These are phyloP conservation scores for Caenorhabditis latens DNA, from an alignment of 1,140 invertebrate genomes.

Conservation along the genomic window DNA sequence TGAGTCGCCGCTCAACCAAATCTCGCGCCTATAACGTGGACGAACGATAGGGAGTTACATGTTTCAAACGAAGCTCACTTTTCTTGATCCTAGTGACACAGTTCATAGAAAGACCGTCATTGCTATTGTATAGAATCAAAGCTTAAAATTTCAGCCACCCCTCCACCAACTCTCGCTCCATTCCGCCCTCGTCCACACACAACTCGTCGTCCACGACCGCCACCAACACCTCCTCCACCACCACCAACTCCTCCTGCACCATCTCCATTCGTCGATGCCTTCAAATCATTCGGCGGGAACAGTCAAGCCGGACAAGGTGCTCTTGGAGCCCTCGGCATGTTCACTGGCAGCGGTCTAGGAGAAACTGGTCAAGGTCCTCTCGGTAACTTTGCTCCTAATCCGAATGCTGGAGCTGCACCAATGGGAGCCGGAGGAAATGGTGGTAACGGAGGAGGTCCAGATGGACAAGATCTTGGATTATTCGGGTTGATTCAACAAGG, in stretches of 20 bases:
- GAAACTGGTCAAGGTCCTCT: slow-evolving; percentile 16
- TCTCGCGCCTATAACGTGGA: too few species aligned
- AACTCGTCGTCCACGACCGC: slow-evolving; percentile 43
- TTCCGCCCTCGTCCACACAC: slow-evolving; percentile 54
- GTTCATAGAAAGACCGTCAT: too few species aligned
- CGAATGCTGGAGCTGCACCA: background rate
- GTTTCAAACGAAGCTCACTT: too few species aligned
- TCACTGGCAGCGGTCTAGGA: slow-evolving; percentile 50
- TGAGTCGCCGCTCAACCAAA: too few species aligned
- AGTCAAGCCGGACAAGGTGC: slow-evolving; percentile 24
- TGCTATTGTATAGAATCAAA: too few species aligned
- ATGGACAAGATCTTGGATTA: slow-evolving; percentile 57
- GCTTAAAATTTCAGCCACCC: slow-evolving; percentile 22
- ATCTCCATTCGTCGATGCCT: slow-evolving; percentile 40
- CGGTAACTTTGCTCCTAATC: slow-evolving; percentile 29
- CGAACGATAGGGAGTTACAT: too few species aligned
- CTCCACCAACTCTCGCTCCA: slow-evolving; percentile 61
- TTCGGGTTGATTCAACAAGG: slow-evolving; percentile 61
- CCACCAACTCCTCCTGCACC: slow-evolving; percentile 59
- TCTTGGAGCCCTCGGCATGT: slow-evolving; percentile 35
- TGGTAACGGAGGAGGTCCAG: background rate
- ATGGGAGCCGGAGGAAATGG: slow-evolving; percentile 1
- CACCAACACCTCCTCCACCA: slow-evolving; percentile 61
- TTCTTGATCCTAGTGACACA: too few species aligned
- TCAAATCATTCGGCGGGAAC: slow-evolving; percentile 28